Conservation (phyloP, 1,140 invertebrate species). For the Octopus sinensis region DNA sequence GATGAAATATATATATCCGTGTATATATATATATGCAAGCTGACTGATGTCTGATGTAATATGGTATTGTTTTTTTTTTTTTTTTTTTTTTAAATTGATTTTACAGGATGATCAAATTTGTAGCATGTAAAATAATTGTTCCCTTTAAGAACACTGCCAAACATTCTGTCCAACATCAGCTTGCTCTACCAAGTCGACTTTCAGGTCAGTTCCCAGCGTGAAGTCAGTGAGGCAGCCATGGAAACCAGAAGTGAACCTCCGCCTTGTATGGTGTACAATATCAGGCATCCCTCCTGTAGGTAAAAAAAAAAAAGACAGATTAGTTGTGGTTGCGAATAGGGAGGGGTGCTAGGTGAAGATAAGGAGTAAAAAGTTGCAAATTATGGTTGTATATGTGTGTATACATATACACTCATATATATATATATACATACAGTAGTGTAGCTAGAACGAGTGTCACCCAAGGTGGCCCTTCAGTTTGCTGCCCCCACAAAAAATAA, state of each 20-base stretch:
- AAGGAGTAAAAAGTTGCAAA: no score
- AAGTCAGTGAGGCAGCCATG: constrained; percentile 78
- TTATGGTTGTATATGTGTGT: no score
- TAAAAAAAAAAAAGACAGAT: neutral
- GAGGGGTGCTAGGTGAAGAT: no score
- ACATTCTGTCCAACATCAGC: constrained; percentile 60
- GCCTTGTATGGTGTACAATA: constrained; percentile 66
- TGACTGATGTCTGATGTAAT: constrained; percentile 15
- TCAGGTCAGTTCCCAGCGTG: constrained; percentile 74
- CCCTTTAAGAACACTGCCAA: constrained; percentile 29
- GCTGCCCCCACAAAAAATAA: no score
- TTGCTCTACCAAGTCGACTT: constrained; percentile 64
- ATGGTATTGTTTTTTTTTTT: neutral
- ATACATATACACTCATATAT: no score
- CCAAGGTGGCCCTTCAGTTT: no score
- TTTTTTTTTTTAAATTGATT: neutral
- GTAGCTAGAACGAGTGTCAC: no score
- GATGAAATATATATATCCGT: neutral
- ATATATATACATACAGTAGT: no score
- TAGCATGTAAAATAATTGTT: neutral
- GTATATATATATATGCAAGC: constrained; percentile 21
- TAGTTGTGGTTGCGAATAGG: neutral
- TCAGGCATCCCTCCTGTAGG: constrained; percentile 73
- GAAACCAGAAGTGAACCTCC: constrained; percentile 71
- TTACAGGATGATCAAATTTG: neutral